Evolutionary conservation across 2,113 vertebrate genomes (phyloP), one percentile per base, ranked within the genome.

Genomic region (Copsychus sechellarum): DNA sequence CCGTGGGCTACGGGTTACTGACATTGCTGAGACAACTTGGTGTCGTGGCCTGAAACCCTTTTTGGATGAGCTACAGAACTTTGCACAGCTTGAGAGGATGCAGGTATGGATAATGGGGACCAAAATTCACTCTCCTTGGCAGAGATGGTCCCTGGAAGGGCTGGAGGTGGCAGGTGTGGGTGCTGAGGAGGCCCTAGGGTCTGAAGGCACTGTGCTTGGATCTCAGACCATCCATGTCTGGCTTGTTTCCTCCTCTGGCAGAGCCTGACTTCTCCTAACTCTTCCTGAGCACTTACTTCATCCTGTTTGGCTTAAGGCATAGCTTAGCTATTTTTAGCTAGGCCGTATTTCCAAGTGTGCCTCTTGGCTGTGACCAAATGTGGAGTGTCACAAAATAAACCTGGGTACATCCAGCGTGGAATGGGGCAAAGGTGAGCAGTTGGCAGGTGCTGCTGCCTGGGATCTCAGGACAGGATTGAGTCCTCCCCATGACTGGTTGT

Each of bases 291-390:
- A 28, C 36, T 73, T 53, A 7, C 42, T 90, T 86, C 58, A 86
- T 93, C 90, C 82, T 66, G 15, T 76, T 90, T 53, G 79, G 62
- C 71, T 92, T 91, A 87, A 65, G 53, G 60, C 58, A 86, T 77
- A 92, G 74, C 25, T 7, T 40, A 45, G 34, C 33, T 85, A 60
- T 76, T 89, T 85, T 87, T 51, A 90, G 38, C 73, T 13, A 14
- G 45, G 43, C 53, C 6, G 0, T 21, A 3, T 88, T 85, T 87
- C 70, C 66, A 73, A 22, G 18, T 12, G 29, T 34, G 33, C 18
- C n/a, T 61, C 67, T 77, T 28, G 34, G 48, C 78, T 50, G 51
- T 1, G 1, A 36, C 47, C 25, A 6, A 25, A 43, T 5, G n/a
- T 0, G 0, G n/a, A 40, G 6, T 11, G 29, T 12, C 47, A 65